Evolutionary conservation across 2,888 invertebrate genomes (phyloP), one percentile per base, ranked within the genome.

Genomic region (Subacronicta megacephala): DNA sequence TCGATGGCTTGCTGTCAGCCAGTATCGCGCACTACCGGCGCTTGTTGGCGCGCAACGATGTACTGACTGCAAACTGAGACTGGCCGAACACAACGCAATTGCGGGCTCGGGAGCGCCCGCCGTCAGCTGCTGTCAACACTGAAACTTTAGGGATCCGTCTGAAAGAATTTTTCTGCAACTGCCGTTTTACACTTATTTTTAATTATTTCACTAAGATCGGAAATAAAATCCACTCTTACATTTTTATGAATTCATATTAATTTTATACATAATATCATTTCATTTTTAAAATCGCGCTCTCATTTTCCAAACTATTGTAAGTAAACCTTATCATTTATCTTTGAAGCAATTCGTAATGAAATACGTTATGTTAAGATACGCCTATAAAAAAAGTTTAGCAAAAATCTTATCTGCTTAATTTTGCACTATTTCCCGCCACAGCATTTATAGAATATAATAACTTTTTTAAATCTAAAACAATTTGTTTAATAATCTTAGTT

Each of bases 11-110:
- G 60, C 70, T 65, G 60, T 57, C 65, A 55, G 69, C 75, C 66
- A 73, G 65, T 74, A 66, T 65, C 78, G 75, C 87, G 83, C 87
- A 79, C 86, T 79, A 76, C 81, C 80, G 76, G 77, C 87, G 81
- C 84, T 77, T 77, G 81, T 78, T 81, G 83, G 81, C 90, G 90
- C 87, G 83, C 88, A 81, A 81, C 85, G 84, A 75, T 85, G 74
- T 78, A 91, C 90, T 91, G 31, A 31, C 31, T 31, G n/a, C 31
- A 31, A 3, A 31, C 31, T 31, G 90, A 81, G 80, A 63, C 62
- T 60, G 61, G 53, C 65, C 60, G 46, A 23, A 51, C 61, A 53
- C 66, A 65, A 64, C 71, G 62, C 72, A 61, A 69, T 62, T 62
- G 63, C 61, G 62, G 62, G 61, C 47, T 65, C 61, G 74, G 76